phyloP scores from a whole-genome alignment of 2,888 invertebrate genomes.

The Drosophila multiciliata region DNA sequence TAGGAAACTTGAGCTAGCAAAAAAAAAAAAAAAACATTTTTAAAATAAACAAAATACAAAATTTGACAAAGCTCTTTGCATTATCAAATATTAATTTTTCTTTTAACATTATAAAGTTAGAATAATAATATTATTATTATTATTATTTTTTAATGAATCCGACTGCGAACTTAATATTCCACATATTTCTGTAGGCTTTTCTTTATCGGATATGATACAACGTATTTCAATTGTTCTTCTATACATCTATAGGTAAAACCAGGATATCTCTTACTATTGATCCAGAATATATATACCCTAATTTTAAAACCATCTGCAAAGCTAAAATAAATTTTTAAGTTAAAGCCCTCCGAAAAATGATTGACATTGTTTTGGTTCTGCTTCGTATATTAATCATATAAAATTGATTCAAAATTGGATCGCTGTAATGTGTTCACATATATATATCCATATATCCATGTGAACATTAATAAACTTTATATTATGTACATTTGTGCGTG shows the following conservation, averaged over 20 bases:
- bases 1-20: background rate
- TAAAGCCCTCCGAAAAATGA: background rate
- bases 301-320: background rate
- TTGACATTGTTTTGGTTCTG: background rate
- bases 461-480: background rate
- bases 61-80: background rate
- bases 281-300: background rate
- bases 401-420: slow-evolving; percentile 2
- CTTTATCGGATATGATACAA: no score
- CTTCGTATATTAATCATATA: background rate
- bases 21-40: background rate
- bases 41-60: background rate
- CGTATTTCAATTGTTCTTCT: no score
- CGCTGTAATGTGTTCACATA: slow-evolving; percentile 3
- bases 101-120: background rate
- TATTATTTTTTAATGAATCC: no score
- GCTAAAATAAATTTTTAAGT: background rate
- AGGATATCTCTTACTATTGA: no score
- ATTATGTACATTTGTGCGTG: background rate
- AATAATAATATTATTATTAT: no score
- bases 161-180: background rate
- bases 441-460: slow-evolving; percentile 2
- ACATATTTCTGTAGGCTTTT: background rate
- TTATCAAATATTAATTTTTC: background rate
- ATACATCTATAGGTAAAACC: no score